Percentiles rank a stretch among this genome's conserved stretches.
phyloP scores from a whole-genome alignment of 2,797 vertebrate genomes.

The Sebastiscus albofasciatus region DNA sequence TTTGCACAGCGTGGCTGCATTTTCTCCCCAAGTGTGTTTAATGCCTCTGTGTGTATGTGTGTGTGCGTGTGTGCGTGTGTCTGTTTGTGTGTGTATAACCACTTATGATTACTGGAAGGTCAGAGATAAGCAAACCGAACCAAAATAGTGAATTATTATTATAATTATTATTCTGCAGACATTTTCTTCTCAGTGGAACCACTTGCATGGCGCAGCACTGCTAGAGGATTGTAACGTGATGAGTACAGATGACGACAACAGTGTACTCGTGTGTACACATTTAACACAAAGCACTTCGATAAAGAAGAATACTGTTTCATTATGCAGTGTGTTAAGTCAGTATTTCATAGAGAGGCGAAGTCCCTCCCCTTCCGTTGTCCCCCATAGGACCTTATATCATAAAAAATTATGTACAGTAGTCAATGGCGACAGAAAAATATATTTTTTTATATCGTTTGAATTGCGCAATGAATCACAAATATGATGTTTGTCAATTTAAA shows the following conservation, averaged over 20 bases:
- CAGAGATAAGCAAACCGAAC: slow-evolving; percentile 48
- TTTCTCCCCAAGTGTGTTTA: slow-evolving; percentile 37
- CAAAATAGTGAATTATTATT: slow-evolving; percentile 42
- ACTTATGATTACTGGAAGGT: slow-evolving; percentile 47
- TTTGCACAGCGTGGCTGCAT: slow-evolving; percentile 77
- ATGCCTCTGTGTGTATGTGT: slow-evolving; percentile 25
- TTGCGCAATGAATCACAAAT: too few species aligned
- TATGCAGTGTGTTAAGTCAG: slow-evolving; percentile 6
- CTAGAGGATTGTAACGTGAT: slow-evolving; percentile 30
- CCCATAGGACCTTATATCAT: too few species aligned
- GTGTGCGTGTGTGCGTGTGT: neutral
- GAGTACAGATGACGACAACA: slow-evolving; percentile 47
- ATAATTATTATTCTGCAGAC: slow-evolving; percentile 1
- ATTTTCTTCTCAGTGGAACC: slow-evolving; percentile 43
- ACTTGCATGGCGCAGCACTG: slow-evolving; percentile 49
- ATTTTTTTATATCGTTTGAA: too few species aligned
- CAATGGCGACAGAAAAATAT: too few species aligned
- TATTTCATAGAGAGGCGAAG: neutral
- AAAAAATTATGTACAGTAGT: too few species aligned
- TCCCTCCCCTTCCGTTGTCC: too few species aligned
- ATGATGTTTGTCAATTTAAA: too few species aligned
- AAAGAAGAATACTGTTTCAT: neutral
- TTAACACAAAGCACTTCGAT: slow-evolving; percentile 19
- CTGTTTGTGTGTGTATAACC: slow-evolving; percentile 20
- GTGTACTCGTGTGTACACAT: slow-evolving; percentile 13